Percentiles rank a stretch among this genome's conserved stretches.
These are phyloP conservation scores for Drosophila buzzatii DNA, from an alignment of 2,888 invertebrate species.

Conservation along the genomic window DNA sequence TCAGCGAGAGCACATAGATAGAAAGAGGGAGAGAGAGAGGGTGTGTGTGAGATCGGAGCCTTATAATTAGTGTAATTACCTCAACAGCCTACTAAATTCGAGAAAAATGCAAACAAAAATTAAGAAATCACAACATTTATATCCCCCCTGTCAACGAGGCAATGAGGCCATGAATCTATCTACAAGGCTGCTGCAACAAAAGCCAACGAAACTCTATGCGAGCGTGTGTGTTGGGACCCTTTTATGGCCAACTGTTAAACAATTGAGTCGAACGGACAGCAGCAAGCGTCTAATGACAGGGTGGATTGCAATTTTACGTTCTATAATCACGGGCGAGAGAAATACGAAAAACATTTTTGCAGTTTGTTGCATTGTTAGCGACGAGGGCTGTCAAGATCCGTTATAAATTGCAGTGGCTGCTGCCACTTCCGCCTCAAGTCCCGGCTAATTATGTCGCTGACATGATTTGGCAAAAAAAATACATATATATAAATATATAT, in stretches of 20 bases:
- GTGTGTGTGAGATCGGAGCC: slow-evolving; percentile 37
- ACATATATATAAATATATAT: no score
- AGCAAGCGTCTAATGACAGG: slow-evolving; percentile 70
- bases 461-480: slow-evolving; percentile 38
- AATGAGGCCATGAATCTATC: slow-evolving; percentile 48
- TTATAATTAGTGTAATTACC: slow-evolving; percentile 80
- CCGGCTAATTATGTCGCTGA: slow-evolving; percentile 48
- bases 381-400: slow-evolving; percentile 38
- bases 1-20: slow-evolving; percentile 21
- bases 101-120: slow-evolving; percentile 82
- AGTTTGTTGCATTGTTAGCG: slow-evolving; percentile 57
- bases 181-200: slow-evolving; percentile 39
- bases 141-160: slow-evolving; percentile 72
- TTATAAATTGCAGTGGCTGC: slow-evolving; percentile 65
- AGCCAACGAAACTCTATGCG: slow-evolving; percentile 38
- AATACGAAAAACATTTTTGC: slow-evolving; percentile 33
- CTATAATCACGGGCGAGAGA: slow-evolving; percentile 37
- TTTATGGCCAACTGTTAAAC: slow-evolving; percentile 48
- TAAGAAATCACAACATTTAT: slow-evolving; percentile 83
- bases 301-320: slow-evolving; percentile 71
- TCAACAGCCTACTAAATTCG: slow-evolving; percentile 80
- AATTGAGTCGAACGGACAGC: slow-evolving; percentile 55
- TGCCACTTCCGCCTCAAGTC: slow-evolving; percentile 45
- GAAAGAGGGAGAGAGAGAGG: no score
- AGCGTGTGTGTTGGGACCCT: slow-evolving; percentile 36